A percentile compares a stretch with the other conserved stretches of the same genome.
Conservation (phyloP, 2,888 invertebrate species). For the Therioaphis trifolii region DNA sequence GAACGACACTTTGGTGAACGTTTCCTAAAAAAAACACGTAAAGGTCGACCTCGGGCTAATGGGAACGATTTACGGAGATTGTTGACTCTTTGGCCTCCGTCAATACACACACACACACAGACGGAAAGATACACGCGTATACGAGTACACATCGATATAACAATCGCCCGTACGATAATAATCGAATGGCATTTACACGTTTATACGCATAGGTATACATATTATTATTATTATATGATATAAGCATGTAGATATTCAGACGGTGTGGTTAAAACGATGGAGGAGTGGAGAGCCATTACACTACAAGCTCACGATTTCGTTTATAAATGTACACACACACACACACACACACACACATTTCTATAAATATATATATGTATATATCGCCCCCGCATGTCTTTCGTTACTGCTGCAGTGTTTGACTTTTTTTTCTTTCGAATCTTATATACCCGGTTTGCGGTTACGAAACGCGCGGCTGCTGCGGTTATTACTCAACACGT, state of each 20-base stretch:
- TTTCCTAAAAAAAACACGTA: slow-evolving; percentile 49
- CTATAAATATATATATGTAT: background rate
- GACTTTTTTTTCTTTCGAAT: slow-evolving; percentile 7
- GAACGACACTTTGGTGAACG: slow-evolving; percentile 4
- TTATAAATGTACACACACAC: background rate
- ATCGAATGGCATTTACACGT: slow-evolving; percentile 58
- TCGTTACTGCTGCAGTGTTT: slow-evolving; percentile 4
- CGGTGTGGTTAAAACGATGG: background rate
- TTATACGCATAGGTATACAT: background rate
- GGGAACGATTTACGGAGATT: slow-evolving; percentile 45
- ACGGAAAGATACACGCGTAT: too few species aligned
- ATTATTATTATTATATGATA: background rate
- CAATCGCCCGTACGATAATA: slow-evolving; percentile 31
- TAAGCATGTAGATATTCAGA: too few species aligned
- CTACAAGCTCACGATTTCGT: slow-evolving; percentile 44
- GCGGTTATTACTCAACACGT: slow-evolving; percentile 18
- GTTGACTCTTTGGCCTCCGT: slow-evolving; percentile 52
- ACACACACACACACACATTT: background rate
- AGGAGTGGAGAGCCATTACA: background rate
- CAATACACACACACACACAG: background rate
- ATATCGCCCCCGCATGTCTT: slow-evolving; percentile 45
- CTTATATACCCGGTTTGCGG: slow-evolving; percentile 26
- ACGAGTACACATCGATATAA: background rate
- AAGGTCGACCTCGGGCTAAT: slow-evolving; percentile 54
- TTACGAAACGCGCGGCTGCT: slow-evolving; percentile 27